A percentile compares a stretch with the other conserved stretches of the same genome.
phyloP scores from a whole-genome alignment of 2,113 vertebrate species.

The Xenus cinereus region DNA sequence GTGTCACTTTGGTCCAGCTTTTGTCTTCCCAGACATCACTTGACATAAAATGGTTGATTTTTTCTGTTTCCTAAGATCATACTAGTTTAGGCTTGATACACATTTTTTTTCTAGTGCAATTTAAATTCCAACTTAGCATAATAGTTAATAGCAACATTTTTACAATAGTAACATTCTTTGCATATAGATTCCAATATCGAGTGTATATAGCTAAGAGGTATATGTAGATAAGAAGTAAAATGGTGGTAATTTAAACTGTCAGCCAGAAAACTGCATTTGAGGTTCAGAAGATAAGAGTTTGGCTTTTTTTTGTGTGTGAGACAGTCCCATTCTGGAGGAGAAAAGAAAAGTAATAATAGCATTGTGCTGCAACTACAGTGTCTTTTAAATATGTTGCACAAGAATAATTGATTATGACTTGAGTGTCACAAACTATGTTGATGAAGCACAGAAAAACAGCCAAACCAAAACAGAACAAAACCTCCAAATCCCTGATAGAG shows the following conservation, averaged over 20 bases:
- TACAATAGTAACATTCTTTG: background rate
- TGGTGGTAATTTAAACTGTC: background rate
- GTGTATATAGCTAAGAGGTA: background rate
- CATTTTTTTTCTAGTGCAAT: background rate
- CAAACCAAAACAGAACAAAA: background rate
- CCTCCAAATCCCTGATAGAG: fast-evolving
- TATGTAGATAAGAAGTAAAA: background rate
- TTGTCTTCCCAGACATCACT: background rate
- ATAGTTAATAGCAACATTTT: background rate
- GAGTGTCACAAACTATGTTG: background rate
- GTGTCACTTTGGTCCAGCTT: background rate
- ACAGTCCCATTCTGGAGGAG: background rate
- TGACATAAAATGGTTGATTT: background rate
- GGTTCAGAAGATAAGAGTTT: background rate
- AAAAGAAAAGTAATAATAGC: background rate
- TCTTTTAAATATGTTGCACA: background rate
- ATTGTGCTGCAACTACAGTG: background rate
- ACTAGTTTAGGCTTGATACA: background rate
- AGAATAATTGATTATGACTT: background rate
- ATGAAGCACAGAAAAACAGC: background rate
- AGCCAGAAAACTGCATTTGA: background rate
- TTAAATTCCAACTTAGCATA: background rate
- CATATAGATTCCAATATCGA: background rate
- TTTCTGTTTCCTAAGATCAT: background rate
- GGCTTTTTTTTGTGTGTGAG: background rate